Conservation (phyloP, 2,888 invertebrate genomes). For the Caenorhabditis angaria region DNA sequence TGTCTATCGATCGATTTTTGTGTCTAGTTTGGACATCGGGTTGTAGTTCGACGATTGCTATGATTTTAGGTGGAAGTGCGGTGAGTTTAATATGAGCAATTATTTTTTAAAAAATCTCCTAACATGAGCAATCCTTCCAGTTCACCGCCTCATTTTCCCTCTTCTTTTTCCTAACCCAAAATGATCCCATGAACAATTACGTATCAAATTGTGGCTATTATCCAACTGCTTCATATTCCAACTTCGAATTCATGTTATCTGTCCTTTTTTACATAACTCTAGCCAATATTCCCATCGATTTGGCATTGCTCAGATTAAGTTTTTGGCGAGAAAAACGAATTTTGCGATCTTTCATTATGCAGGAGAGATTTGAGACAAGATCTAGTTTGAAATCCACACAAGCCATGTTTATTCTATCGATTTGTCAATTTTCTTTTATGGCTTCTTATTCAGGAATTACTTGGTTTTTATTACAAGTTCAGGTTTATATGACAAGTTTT, state of each 20-base stretch:
- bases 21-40: background rate
- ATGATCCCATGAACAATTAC: conserved; percentile 20
- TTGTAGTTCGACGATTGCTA: background rate
- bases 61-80: background rate
- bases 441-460: conserved; percentile 21
- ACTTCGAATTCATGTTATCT: conserved; percentile 13
- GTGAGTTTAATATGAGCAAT: background rate
- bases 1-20: conserved; percentile 24
- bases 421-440: conserved; percentile 28
- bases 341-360: conserved; percentile 26
- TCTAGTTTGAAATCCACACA: conserved; percentile 23
- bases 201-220: conserved; percentile 24
- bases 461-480: conserved; percentile 12
- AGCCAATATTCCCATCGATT: conserved; percentile 22
- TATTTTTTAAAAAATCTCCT: background rate
- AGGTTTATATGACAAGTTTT: conserved; percentile 10
- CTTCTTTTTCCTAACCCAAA: conserved; percentile 16
- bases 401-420: conserved; percentile 30
- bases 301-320: conserved; percentile 16
- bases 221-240: conserved; percentile 10
- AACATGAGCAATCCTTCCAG: conserved; percentile 10
- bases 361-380: conserved; percentile 23
- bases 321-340: conserved; percentile 12
- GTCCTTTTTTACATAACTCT: conserved; percentile 24
- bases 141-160: conserved; percentile 8